Evolutionary conservation across 2,797 vertebrate genomes (phyloP).

Genomic region (Poecile montanus): DNA sequence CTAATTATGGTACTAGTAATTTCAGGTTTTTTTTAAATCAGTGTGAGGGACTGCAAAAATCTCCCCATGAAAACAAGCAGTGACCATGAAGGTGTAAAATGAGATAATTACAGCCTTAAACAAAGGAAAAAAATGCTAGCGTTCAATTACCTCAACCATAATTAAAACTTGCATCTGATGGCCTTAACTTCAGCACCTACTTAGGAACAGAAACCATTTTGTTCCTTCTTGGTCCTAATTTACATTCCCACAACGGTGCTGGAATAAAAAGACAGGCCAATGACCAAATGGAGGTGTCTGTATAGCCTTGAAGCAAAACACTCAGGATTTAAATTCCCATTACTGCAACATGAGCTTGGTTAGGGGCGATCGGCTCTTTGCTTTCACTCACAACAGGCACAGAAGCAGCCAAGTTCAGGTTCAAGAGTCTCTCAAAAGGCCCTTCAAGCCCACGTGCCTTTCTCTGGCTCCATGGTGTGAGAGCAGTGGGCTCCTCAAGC

Average conservation of each 20-base stretch:
- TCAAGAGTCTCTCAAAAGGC: neutral
- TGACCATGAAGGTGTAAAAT: slow-evolving; percentile 20
- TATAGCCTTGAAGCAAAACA: neutral
- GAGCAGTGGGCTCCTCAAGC: neutral
- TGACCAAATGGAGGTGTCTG: neutral
- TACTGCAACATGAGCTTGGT: neutral
- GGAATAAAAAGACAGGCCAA: neutral
- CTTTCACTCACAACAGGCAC: neutral
- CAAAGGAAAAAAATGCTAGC: neutral
- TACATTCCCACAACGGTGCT: neutral
- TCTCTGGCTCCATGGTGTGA: neutral
- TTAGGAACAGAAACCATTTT: neutral
- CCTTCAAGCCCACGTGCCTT: neutral
- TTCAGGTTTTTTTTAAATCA: neutral
- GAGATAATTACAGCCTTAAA: slow-evolving; percentile 22
- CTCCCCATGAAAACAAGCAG: neutral
- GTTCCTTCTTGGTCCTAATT: neutral
- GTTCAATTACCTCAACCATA: neutral
- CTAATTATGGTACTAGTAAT: neutral
- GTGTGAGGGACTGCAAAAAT: neutral
- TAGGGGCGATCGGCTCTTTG: neutral
- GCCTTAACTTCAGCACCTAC: neutral
- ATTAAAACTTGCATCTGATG: slow-evolving; percentile 27
- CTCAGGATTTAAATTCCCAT: neutral
- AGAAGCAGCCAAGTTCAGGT: neutral